These are phyloP conservation scores for Channa argus DNA, from an alignment of 2,113 vertebrate genomes.

Conservation along the genomic window DNA sequence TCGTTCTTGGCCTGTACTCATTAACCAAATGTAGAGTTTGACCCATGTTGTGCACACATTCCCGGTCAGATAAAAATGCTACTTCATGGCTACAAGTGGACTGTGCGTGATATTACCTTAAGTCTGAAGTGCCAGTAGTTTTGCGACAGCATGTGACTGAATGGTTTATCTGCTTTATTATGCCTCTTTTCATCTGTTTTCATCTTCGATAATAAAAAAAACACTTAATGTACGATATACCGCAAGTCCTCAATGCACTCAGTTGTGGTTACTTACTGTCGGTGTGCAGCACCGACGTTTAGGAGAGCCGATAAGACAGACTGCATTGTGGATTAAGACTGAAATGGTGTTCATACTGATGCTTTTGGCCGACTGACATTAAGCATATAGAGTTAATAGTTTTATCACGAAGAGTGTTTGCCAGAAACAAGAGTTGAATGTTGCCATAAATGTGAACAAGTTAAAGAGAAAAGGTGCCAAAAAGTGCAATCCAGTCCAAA, in stretches of 20 bases:
- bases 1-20: slow-evolving; percentile 74
- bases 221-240: too few relatives aligned
- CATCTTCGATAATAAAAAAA: neutral
- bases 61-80: slow-evolving; percentile 23
- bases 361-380: slow-evolving; percentile 24
- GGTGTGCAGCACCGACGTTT: slow-evolving; percentile 21
- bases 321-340: slow-evolving; percentile 1
- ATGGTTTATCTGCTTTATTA: neutral
- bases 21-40: slow-evolving; percentile 81
- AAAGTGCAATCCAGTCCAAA: neutral
- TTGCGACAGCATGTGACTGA: slow-evolving; percentile 2
- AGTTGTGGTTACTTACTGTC: neutral
- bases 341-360: slow-evolving; percentile 19
- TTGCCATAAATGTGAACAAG: neutral
- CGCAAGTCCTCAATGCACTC: slow-evolving; percentile 7
- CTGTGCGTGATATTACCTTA: neutral
- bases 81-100: neutral
- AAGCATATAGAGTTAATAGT: too few relatives aligned
- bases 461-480: neutral
- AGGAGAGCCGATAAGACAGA: slow-evolving; percentile 47
- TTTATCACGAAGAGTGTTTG: too few relatives aligned
- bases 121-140: neutral
- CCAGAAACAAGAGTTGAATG: too few relatives aligned
- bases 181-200: neutral
- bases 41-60: slow-evolving; percentile 59